Conservation (phyloP, 2,888 invertebrate species). For the Meteorus cinctellus region DNA sequence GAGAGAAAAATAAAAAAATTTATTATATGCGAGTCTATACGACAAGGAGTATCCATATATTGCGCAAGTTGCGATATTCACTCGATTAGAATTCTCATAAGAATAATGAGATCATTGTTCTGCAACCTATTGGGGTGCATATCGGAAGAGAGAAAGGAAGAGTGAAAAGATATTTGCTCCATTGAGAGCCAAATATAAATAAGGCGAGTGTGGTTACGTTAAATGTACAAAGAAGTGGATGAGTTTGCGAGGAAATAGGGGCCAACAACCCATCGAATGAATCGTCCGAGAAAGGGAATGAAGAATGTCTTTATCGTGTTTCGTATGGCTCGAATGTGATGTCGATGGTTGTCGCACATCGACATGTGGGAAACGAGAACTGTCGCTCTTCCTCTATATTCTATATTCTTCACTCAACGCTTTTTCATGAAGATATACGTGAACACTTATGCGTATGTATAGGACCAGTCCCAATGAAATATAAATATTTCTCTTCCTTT, state of each 20-base stretch:
- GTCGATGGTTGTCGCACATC: constrained; percentile 19
- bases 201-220: constrained; percentile 23
- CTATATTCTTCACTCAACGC: constrained; percentile 9
- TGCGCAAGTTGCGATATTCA: constrained; percentile 56
- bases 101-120: constrained; percentile 67
- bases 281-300: constrained; percentile 47
- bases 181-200: constrained; percentile 41
- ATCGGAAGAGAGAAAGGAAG: constrained; percentile 31
- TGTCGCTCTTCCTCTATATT: constrained; percentile 23
- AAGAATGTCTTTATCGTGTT: constrained; percentile 53
- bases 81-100: constrained; percentile 58
- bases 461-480: neutral
- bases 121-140: constrained; percentile 11
- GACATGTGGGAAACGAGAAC: constrained; percentile 35
- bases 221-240: constrained; percentile 21
- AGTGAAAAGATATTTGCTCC: constrained; percentile 23
- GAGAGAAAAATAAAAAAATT: constrained; percentile 48
- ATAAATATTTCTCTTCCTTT: neutral
- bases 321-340: constrained; percentile 27
- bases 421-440: constrained; percentile 24
- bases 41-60: constrained; percentile 46
- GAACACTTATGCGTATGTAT: neutral
- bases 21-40: constrained; percentile 38
- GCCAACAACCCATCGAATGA: constrained; percentile 46
- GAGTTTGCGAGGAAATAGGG: constrained; percentile 43